Conservation (phyloP, 2,113 vertebrate genomes). For the Fregetta grallaria region DNA sequence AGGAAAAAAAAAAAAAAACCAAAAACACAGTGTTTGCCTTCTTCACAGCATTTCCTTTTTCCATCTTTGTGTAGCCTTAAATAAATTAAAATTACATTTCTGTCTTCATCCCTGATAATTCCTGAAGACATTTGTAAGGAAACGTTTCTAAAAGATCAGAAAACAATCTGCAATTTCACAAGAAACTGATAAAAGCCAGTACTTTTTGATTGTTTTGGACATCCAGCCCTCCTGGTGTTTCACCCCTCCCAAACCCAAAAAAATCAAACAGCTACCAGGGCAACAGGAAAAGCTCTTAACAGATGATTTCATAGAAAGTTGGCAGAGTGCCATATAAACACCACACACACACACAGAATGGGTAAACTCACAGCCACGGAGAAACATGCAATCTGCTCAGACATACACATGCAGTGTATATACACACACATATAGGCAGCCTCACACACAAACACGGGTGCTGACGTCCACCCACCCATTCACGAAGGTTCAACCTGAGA, state of each 20-base stretch:
- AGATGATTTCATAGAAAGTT: background rate
- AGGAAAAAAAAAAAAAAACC: background rate
- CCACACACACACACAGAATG: background rate
- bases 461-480: too few species aligned
- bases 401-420: accelerated
- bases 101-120: background rate
- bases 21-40: background rate
- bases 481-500: background rate
- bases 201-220: background rate
- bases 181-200: background rate
- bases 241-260: background rate
- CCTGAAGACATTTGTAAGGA: background rate
- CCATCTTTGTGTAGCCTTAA: background rate
- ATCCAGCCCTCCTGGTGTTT: background rate
- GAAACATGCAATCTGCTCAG: background rate
- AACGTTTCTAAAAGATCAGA: background rate
- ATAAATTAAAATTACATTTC: background rate
- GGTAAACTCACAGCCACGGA: background rate
- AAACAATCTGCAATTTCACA: background rate
- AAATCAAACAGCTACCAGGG: background rate
- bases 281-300: background rate
- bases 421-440: accelerated
- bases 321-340: background rate
- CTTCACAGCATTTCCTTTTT: background rate
- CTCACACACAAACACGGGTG: too few species aligned